These are phyloP conservation scores for Ips nitidus DNA, from an alignment of 1,140 invertebrate genomes.

Conservation along the genomic window DNA sequence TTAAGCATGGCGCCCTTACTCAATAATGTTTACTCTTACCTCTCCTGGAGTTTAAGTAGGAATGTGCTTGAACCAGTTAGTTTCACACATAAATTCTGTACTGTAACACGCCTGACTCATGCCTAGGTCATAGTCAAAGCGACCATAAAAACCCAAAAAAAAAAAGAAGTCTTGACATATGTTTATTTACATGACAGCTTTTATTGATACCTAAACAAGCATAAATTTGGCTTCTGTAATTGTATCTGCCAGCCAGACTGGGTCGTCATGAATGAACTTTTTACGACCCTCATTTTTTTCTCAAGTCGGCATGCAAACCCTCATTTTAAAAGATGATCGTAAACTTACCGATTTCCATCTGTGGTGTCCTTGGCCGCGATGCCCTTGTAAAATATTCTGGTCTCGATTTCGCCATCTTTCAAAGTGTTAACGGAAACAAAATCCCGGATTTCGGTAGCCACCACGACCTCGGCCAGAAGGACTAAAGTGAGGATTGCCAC, in stretches of 20 bases:
- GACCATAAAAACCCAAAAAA: too few species aligned
- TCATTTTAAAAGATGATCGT: neutral
- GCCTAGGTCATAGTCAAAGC: too few species aligned
- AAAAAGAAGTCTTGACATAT: constrained; percentile 1
- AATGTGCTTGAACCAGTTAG: too few species aligned
- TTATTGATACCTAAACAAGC: constrained; percentile 20
- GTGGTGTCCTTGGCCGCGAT: constrained; percentile 66
- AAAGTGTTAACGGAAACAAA: constrained; percentile 62
- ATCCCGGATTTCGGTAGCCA: constrained; percentile 53
- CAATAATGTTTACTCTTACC: constrained; percentile 4
- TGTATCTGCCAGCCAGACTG: neutral
- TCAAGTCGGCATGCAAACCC: neutral
- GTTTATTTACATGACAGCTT: constrained; percentile 19
- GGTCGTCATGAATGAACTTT: constrained; percentile 19
- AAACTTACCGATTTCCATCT: constrained; percentile 57
- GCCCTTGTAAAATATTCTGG: constrained; percentile 60
- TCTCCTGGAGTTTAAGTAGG: too few species aligned
- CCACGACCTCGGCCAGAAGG: constrained; percentile 14
- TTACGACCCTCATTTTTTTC: constrained; percentile 20
- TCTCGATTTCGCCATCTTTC: constrained; percentile 64
- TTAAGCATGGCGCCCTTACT: constrained; percentile 17
- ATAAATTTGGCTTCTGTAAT: constrained; percentile 11
- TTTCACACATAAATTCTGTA: too few species aligned
- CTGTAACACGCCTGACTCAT: too few species aligned
- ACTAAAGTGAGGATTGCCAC: constrained; percentile 33